A percentile compares a stretch with the other conserved stretches of the same genome.
phyloP scores from a whole-genome alignment of 2,888 invertebrate species.

The Dorcus parallelipipedus region DNA sequence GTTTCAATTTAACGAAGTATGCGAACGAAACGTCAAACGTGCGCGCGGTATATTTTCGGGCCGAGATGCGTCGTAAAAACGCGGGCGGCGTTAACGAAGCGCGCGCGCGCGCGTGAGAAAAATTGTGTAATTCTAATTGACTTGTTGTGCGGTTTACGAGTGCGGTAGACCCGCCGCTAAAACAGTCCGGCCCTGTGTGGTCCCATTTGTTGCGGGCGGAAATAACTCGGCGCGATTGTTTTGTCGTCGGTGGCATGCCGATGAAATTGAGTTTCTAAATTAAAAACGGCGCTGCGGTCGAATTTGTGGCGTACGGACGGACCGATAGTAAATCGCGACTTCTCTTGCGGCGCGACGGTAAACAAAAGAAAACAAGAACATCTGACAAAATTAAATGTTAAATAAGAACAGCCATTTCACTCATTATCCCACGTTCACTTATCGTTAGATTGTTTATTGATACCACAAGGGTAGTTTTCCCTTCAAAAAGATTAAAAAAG shows the following conservation, averaged over 20 bases:
- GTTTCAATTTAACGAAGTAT: not conserved
- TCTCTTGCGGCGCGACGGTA: not conserved
- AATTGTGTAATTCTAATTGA: conserved; percentile 1
- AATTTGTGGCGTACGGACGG: not conserved
- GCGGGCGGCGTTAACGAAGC: too few relatives aligned
- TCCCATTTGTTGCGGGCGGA: not conserved
- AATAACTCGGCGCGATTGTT: not conserved
- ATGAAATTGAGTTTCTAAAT: too few relatives aligned
- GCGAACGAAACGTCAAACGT: not conserved
- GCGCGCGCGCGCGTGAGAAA: not conserved
- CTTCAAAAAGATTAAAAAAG: too few relatives aligned
- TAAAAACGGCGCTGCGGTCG: too few relatives aligned
- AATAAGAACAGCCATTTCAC: too few relatives aligned
- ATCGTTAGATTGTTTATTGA: too few relatives aligned
- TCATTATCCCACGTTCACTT: too few relatives aligned
- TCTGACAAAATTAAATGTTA: too few relatives aligned
- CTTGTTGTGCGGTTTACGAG: not conserved
- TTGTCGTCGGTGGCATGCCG: too few relatives aligned
- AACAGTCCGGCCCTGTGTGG: not conserved
- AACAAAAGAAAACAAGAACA: too few relatives aligned
- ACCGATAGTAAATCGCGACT: not conserved
- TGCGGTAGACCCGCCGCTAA: not conserved
- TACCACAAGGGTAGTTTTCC: too few relatives aligned
- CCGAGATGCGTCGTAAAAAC: not conserved
- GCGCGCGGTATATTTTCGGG: not conserved